A percentile compares a stretch with the other conserved stretches of the same genome.
Evolutionary conservation across 2,888 invertebrate genomes (phyloP).

Genomic region (Meganola albula): DNA sequence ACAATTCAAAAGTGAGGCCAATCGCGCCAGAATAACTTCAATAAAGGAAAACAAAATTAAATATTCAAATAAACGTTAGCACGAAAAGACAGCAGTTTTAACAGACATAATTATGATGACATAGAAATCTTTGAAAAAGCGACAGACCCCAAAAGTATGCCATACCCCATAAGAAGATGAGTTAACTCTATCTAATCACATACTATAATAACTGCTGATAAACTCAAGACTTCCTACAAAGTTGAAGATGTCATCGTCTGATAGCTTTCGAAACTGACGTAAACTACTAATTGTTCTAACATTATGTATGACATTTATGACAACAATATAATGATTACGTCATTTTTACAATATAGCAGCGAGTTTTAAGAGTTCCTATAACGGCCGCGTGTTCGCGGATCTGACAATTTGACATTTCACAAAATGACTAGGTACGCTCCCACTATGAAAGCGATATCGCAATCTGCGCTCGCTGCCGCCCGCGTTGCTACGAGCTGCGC

Average conservation of each 20-base stretch:
- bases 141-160: too few species aligned
- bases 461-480: conserved; percentile 42
- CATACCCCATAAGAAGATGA: too few species aligned
- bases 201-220: conserved; percentile 12
- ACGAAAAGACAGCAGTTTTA: too few species aligned
- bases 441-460: conserved; percentile 51
- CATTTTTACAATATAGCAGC: conserved; percentile 85
- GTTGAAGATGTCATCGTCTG: conserved; percentile 47
- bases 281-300: conserved; percentile 69
- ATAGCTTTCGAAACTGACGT: conserved; percentile 75
- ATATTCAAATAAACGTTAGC: too few species aligned
- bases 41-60: too few species aligned
- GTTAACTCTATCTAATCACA: conserved; percentile 22
- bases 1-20: too few species aligned
- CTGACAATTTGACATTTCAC: conserved; percentile 75
- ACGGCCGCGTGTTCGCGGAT: conserved; percentile 74
- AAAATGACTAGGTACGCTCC: conserved; percentile 76
- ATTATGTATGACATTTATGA: conserved; percentile 72
- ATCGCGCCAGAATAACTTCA: too few species aligned
- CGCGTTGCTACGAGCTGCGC: conserved; percentile 28
- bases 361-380: conserved; percentile 87
- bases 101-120: conserved; percentile 20
- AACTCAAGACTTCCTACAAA: conserved; percentile 17
- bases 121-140: conserved; percentile 15
- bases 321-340: conserved; percentile 75